These are phyloP conservation scores for Hermodice carunculata DNA, from an alignment of 2,888 invertebrate genomes.

Conservation along the genomic window DNA sequence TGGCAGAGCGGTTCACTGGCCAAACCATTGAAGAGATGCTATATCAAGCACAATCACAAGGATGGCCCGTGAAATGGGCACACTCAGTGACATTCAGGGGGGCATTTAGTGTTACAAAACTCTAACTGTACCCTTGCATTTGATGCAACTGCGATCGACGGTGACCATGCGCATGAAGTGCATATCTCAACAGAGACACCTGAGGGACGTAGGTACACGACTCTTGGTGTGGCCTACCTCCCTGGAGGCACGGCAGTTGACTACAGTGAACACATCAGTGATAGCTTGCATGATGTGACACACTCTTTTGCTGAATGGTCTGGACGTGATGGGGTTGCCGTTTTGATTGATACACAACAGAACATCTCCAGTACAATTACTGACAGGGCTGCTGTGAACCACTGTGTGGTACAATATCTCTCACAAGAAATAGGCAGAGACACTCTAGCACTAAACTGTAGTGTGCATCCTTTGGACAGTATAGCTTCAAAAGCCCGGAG, in stretches of 20 bases:
- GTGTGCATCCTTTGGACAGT: neutral
- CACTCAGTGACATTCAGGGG: neutral
- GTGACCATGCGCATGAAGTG: neutral
- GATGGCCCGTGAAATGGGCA: slow-evolving; percentile 2
- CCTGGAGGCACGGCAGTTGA: neutral
- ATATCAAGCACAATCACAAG: neutral
- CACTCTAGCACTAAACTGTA: neutral
- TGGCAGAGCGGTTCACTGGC: too few relatives aligned
- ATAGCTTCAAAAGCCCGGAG: neutral
- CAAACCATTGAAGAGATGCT: neutral
- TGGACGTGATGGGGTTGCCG: neutral
- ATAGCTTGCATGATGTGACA: neutral
- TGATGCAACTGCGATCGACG: neutral
- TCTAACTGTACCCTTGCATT: neutral
- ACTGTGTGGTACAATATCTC: neutral
- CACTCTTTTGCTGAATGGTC: neutral
- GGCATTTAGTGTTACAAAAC: neutral
- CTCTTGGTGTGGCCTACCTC: neutral
- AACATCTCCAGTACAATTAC: neutral
- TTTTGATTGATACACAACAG: neutral
- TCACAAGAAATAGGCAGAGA: neutral
- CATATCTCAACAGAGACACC: neutral
- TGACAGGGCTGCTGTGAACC: neutral
- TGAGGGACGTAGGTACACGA: neutral
- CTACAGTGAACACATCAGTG: neutral